A percentile compares a stretch with the other conserved stretches of the same genome.
Conservation (phyloP, 2,888 invertebrate genomes). For the Drosophila acutilabella region DNA sequence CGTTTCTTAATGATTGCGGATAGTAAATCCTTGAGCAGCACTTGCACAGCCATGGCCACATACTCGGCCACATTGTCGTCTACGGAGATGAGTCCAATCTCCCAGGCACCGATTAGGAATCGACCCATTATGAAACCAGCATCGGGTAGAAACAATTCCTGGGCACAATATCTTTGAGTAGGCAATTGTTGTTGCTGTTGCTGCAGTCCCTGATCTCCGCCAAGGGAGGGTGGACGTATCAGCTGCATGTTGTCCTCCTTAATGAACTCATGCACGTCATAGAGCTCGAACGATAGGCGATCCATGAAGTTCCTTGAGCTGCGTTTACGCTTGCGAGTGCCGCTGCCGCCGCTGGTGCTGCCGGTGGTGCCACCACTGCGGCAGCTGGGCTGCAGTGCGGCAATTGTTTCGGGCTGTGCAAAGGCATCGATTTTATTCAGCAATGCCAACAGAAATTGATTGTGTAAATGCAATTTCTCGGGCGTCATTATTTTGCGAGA, state of each 20-base stretch:
- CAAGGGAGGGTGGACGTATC: slow-evolving; percentile 68
- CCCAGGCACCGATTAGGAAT: slow-evolving; percentile 95
- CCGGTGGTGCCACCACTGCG: slow-evolving; percentile 37
- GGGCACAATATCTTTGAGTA: slow-evolving; percentile 87
- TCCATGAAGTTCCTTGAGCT: slow-evolving; percentile 86
- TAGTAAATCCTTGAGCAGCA: slow-evolving; percentile 93
- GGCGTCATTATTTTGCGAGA: slow-evolving; percentile 90
- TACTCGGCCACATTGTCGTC: slow-evolving; percentile 93
- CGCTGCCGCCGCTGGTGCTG: slow-evolving; percentile 48
- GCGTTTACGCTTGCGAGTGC: slow-evolving; percentile 86
- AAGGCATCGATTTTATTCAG: slow-evolving; percentile 89
- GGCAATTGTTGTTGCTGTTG: slow-evolving; percentile 78
- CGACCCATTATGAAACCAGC: slow-evolving; percentile 92
- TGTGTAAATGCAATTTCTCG: slow-evolving; percentile 93
- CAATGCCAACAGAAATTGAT: slow-evolving; percentile 92
- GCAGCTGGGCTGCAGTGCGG: slow-evolving; percentile 30
- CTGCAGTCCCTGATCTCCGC: slow-evolving; percentile 69
- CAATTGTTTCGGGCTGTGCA: slow-evolving; percentile 65
- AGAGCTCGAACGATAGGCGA: slow-evolving; percentile 87
- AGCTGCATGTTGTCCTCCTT: slow-evolving; percentile 85
- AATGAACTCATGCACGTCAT: slow-evolving; percentile 87
- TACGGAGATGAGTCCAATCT: slow-evolving; percentile 93
- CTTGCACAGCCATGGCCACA: slow-evolving; percentile 92
- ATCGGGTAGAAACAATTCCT: slow-evolving; percentile 94
- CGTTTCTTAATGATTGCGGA: slow-evolving; percentile 91